These are phyloP conservation scores for Cyclina sinensis DNA, from an alignment of 1,140 invertebrate species.

Conservation along the genomic window DNA sequence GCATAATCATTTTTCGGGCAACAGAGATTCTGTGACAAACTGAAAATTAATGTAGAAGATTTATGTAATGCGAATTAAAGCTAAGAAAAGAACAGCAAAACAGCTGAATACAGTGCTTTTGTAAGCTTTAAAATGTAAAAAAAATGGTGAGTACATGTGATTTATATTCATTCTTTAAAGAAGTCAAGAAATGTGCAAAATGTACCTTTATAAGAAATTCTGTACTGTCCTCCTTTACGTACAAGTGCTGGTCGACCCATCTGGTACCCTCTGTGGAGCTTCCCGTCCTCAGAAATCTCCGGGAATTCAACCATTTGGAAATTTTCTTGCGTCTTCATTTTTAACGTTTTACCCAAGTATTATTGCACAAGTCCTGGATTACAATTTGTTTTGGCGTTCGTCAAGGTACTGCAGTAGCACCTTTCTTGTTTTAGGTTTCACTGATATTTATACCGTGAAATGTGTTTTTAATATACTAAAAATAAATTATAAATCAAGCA, in stretches of 20 bases:
- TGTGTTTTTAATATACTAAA: neutral
- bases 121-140: no score
- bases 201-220: constrained; percentile 76
- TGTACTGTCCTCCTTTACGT: constrained; percentile 80
- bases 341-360: neutral
- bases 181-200: neutral
- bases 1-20: no score
- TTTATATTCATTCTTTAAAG: no score
- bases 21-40: no score
- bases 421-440: neutral
- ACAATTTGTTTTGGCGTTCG: neutral
- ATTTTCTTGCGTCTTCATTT: constrained; percentile 31
- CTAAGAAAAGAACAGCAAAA: no score
- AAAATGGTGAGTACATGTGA: no score
- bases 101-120: no score
- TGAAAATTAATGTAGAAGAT: no score
- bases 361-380: neutral
- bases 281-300: neutral
- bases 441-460: neutral
- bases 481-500: neutral
- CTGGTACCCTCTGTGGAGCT: constrained; percentile 68
- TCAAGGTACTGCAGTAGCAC: neutral
- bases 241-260: constrained; percentile 76
- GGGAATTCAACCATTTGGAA: constrained; percentile 67
- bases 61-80: no score